Conservation (phyloP, 2,888 invertebrate species). For the Tinea trinotella region DNA sequence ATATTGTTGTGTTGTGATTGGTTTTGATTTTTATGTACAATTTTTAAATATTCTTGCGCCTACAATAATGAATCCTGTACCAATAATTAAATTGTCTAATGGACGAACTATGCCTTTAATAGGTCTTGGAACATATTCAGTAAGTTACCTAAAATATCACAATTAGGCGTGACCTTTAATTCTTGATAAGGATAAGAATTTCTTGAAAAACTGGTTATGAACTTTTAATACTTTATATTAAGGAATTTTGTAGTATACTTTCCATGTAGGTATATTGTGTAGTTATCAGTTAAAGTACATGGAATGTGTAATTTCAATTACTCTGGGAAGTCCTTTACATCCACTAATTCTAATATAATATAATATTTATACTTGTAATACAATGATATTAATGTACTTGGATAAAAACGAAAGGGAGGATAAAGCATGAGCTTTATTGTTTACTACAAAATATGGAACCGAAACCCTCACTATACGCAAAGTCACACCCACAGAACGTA, state of each 20-base stretch:
- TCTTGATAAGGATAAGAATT: not conserved
- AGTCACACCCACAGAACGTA: too few relatives aligned
- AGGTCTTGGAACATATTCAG: slow-evolving; percentile 78
- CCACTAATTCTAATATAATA: too few relatives aligned
- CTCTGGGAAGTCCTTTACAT: too few relatives aligned
- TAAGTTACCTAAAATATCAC: slow-evolving; percentile 31
- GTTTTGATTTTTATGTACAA: too few relatives aligned
- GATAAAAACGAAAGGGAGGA: too few relatives aligned
- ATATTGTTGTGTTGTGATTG: too few relatives aligned
- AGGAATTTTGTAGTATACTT: not conserved
- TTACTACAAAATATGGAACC: too few relatives aligned
- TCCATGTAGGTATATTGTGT: not conserved
- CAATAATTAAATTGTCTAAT: slow-evolving; percentile 55
- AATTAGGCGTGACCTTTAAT: not conserved
- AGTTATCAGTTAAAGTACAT: not conserved
- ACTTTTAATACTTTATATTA: not conserved
- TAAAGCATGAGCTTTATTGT: too few relatives aligned
- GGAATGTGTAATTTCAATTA: not conserved
- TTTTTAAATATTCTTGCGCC: too few relatives aligned
- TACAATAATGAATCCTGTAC: not conserved
- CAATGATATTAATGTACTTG: too few relatives aligned
- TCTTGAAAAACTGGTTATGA: not conserved
- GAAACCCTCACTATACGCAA: too few relatives aligned
- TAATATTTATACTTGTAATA: too few relatives aligned
- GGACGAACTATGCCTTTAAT: slow-evolving; percentile 74